Conservation (phyloP, 2,888 invertebrate species). For the Xanthorhoe spadicearia region DNA sequence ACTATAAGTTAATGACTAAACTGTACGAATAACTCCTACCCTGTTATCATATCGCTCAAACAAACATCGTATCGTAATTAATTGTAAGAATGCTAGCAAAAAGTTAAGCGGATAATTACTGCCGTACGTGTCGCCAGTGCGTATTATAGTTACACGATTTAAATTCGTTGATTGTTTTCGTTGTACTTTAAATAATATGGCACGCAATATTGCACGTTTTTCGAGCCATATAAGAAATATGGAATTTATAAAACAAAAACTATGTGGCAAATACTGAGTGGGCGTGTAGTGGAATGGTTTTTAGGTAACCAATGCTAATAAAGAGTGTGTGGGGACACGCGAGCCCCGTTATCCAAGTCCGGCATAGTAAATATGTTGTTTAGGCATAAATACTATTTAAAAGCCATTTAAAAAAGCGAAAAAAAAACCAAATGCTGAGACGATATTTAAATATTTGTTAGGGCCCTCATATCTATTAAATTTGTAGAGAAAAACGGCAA, state of each 20-base stretch:
- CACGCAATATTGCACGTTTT: conserved; percentile 16
- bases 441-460: too few species aligned
- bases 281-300: conserved; percentile 2
- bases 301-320: not conserved
- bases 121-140: conserved; percentile 5
- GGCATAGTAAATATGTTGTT: not conserved
- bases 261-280: not conserved
- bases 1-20: too few species aligned
- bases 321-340: not conserved
- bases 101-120: conserved; percentile 7
- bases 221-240: not conserved
- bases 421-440: too few species aligned
- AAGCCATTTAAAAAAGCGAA: too few species aligned
- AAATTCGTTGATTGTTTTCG: conserved; percentile 16
- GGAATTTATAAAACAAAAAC: conserved; percentile 5
- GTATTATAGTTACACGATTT: conserved; percentile 3
- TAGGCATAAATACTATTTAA: too few species aligned
- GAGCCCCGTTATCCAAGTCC: not conserved
- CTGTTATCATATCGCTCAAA: not conserved
- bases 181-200: conserved; percentile 2
- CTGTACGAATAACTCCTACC: too few species aligned
- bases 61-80: not conserved
- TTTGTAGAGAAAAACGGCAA: too few species aligned
- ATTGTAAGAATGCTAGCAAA: conserved; percentile 8
- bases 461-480: too few species aligned